Evolutionary conservation across 2,888 invertebrate species (phyloP), one percentile per base, ranked within the genome.

Genomic region (Spisula subtruncata): DNA sequence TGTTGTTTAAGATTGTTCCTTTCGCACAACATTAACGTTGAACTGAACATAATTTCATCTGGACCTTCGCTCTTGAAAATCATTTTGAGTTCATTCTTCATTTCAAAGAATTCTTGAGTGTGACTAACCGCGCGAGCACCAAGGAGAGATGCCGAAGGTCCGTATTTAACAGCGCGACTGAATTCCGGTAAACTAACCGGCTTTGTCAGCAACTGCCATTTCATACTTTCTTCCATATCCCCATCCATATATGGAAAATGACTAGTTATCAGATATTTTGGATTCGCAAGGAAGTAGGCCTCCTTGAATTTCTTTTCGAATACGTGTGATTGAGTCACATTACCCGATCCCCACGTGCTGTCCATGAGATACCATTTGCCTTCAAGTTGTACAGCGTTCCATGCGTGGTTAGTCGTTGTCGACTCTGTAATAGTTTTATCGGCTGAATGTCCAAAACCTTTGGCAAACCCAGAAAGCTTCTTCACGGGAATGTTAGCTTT

Each of bases 281-380:
- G 95, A 56, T 94, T 93, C 0, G 94, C 93, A 18, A 95, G 87
- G 90, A 95, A 95, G 83, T 93, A 94, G 83, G 91, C 91, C 4
- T 95, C 95, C 8, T 93, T 88, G 48, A 92, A 93, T 12, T 92
- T 46, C 29, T 91, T 91, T 25, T 82, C 32, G n/a, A 85, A 90
- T 32, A 29, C 4, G 46, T 71, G 46, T 0, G 75, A 81, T 18
- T 71, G 35, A 41, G 79, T 80, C n/a, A 92, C 6, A 56, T 92
- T 83, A 12, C 93, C 92, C 0, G 92, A 86, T 82, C 93, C 93
- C 93, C 93, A 93, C 8, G 92, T 90, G 71, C 90, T 85, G 83
- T 93, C 93, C 10, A 93, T 32, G 12, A 91, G 87, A 41, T 79
- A 54, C 93, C 93, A 93, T 54, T 89, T 83, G 0, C 85, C 88